Evolutionary conservation across 2,888 invertebrate genomes (phyloP).

Genomic region (Magallana nippona): DNA sequence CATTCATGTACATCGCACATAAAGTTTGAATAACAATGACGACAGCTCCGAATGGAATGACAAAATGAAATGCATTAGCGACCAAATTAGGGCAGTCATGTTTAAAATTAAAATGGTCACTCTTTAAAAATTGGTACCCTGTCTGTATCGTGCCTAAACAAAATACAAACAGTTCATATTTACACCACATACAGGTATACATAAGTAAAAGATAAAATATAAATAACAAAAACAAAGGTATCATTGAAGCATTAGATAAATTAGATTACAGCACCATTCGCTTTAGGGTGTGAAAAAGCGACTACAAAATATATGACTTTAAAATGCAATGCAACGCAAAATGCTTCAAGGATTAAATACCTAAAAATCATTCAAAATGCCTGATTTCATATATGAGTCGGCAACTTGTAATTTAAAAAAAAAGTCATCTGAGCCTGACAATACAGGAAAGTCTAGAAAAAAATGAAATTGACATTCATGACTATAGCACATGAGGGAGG

Average conservation of each 20-base stretch:
- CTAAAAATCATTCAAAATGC: background rate
- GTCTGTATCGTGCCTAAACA: conserved; percentile 13
- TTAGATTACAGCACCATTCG: conserved; percentile 25
- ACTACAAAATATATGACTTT: background rate
- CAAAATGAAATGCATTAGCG: conserved; percentile 33
- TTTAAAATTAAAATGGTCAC: conserved; percentile 8
- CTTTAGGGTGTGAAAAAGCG: conserved; percentile 20
- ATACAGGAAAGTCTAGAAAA: background rate
- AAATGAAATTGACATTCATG: conserved; percentile 4
- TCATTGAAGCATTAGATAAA: conserved; percentile 14
- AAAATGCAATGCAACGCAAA: background rate
- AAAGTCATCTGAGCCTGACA: background rate
- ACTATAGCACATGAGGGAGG: conserved; percentile 14
- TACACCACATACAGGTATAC: background rate
- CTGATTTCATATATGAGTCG: background rate
- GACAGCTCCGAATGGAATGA: conserved; percentile 44
- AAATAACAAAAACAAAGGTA: conserved; percentile 34
- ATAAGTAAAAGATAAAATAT: conserved; percentile 29
- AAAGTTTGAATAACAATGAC: conserved; percentile 29
- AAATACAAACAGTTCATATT: conserved; percentile 13
- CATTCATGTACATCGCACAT: conserved; percentile 43
- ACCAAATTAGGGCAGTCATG: conserved; percentile 10
- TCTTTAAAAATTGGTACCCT: conserved; percentile 6
- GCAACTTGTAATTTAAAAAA: background rate
- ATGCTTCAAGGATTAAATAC: background rate